Evolutionary conservation across 2,113 vertebrate species (phyloP).

Genomic region (Telmatochromis sp.): DNA sequence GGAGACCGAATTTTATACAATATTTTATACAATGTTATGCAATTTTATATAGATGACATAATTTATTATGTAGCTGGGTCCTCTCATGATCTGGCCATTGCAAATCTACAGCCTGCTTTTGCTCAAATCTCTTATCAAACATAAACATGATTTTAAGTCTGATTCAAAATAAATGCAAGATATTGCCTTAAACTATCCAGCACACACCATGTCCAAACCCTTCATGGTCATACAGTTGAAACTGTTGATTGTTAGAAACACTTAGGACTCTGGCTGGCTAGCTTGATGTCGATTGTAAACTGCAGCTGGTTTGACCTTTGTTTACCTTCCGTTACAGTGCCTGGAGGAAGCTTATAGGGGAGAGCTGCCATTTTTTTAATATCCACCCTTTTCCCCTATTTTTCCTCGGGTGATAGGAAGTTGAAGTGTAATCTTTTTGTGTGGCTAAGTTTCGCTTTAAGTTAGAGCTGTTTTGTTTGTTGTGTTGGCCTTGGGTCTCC

Average conservation of each 20-base stretch:
- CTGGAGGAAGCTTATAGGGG: background rate
- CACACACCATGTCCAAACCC: background rate
- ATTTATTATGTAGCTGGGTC: background rate
- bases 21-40: background rate
- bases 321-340: background rate
- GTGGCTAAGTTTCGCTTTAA: fast-evolving
- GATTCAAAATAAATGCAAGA: background rate
- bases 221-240: background rate
- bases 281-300: background rate
- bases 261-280: background rate
- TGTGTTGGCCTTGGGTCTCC: background rate
- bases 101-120: background rate
- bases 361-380: background rate
- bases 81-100: background rate
- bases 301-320: background rate
- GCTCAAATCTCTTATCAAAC: background rate
- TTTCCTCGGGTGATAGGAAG: background rate
- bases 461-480: background rate
- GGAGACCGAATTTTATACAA: background rate
- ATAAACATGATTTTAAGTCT: background rate
- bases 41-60: background rate
- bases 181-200: fast-evolving
- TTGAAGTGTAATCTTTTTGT: background rate
- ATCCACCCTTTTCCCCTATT: background rate
- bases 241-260: background rate